Evolutionary conservation across 2,888 invertebrate genomes (phyloP), one percentile per base, ranked within the genome.

Genomic region (Dicycla oo): DNA sequence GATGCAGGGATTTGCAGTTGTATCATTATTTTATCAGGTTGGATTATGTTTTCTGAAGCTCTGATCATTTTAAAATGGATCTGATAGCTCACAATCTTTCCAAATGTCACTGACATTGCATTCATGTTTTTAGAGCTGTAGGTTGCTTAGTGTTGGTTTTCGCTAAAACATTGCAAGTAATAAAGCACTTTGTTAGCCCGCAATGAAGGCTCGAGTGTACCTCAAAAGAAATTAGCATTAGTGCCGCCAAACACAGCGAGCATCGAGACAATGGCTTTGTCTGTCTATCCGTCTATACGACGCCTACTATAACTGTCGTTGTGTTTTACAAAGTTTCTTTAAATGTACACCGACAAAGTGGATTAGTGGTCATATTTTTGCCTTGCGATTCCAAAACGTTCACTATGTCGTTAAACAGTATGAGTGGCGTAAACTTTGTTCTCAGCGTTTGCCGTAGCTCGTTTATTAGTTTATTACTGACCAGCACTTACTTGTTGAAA

Each of bases 171-270:
- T 91, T 88, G 88, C 90, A 88, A 87, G 91, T 89, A 92, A 92
- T 93, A 92, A 93, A 91, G 83, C 89, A 88, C 90, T 79, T 91
- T 90, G 90, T 90, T 89, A 85, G 83, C 89, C 90, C 84, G 89
- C 88, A 90, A 92, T 90, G 90, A 90, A 93, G 92, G 89, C 87
- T 88, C 88, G 86, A 88, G 88, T 88, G 90, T 89, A 88, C 91
- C 90, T 94, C 92, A 92, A 94, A 93, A 94, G 94, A 93, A 93
- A 95, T 96, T 94, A 93, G 92, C 95, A 95, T 95, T 95, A 93
- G 91, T 91, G 91, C 93, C 92, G 93, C 91, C 93, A 91, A 93
- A 94, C 91, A 89, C 91, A 90, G 91, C 86, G 89, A 87, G 87
- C 85, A 81, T 83, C 82, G 89, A 93, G 91, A 95, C 95, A 96